Evolutionary conservation across 2,888 invertebrate species (phyloP), one percentile per base, ranked within the genome.

Genomic region (Micoletzkya japonica): DNA sequence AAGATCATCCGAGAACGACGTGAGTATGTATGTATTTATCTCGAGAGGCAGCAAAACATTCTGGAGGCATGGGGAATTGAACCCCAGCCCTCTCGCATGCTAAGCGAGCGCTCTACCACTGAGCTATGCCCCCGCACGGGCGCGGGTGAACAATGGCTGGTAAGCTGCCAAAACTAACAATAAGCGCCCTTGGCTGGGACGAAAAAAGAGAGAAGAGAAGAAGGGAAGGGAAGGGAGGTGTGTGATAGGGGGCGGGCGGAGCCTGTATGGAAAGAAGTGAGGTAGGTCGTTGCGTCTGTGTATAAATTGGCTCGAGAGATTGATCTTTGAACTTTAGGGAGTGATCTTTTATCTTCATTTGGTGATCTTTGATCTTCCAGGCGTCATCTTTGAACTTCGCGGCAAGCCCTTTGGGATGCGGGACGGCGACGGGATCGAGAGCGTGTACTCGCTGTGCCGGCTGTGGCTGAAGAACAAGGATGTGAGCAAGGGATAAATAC

Each of bases 361-460:
- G 7, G 7, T 30, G 3, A 24, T 60, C 4, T 20, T 64, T 52
- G 70, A n/a, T n/a, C n/a, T n/a, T n/a, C n/a, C 52, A 76, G 77
- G 74, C 44, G 77, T 84, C 26, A 76, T 81, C 50, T 84, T 83
- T 69, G 84, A 84, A 59, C 72, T 84, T 69, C 77, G 84, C 17
- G 82, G 82, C 54, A 84, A 84, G 70, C 77, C 80, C 28, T 85
- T 85, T 69, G 79, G 77, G 52, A 71, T 84, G 63, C 70, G 77
- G 1, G 84, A 82, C 66, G 73, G 66, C 20, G 67, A 57, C 24
- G 67, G 52, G 54, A 58, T 66, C 34, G 81, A 80, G 59, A 64
- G 77, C 4, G 77, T 81, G 56, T 84, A 81, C 71, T 68, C 76
- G 56, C 70, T 84, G 59, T 80, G 82, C 52, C 69, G 83, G 14